Percentiles rank a stretch among this genome's conserved stretches.
These are phyloP conservation scores for Paratilapia polleni DNA, from an alignment of 2,113 vertebrate species.

Conservation along the genomic window DNA sequence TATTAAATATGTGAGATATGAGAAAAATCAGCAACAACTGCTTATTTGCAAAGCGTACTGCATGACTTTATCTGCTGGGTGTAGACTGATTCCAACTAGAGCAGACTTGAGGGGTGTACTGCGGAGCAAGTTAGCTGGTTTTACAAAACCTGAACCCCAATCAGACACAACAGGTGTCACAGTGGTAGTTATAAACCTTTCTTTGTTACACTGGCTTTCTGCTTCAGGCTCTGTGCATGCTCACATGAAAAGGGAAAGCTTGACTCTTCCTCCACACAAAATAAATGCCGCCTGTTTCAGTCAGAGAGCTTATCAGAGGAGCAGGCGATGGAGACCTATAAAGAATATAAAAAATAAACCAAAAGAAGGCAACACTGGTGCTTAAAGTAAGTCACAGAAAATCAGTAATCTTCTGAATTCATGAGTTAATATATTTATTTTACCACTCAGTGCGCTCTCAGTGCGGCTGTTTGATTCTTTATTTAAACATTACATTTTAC, in stretches of 20 bases:
- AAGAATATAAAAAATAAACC: neutral
- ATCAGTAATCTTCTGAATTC: neutral
- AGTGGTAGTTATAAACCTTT: neutral
- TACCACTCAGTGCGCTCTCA: neutral
- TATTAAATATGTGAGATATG: neutral
- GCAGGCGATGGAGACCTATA: too few species aligned
- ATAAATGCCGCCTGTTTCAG: rapidly evolving
- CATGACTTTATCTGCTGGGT: too few species aligned
- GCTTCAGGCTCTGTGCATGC: neutral
- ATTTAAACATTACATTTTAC: rapidly evolving
- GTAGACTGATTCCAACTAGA: neutral
- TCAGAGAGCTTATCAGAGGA: too few species aligned
- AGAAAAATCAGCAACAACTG: too few species aligned
- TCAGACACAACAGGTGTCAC: neutral
- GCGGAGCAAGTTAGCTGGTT: neutral
- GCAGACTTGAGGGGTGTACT: neutral
- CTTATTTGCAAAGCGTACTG: too few species aligned
- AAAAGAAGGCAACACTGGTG: too few species aligned
- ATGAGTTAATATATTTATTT: neutral
- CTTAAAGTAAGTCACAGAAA: neutral
- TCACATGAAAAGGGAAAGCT: neutral
- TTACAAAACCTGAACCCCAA: neutral
- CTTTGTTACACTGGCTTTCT: neutral
- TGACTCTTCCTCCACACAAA: neutral
- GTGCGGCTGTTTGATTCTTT: neutral